A percentile compares a stretch with the other conserved stretches of the same genome.
Conservation (phyloP, 92 coral and sea anemone species). For the Zoanthus sociatus region DNA sequence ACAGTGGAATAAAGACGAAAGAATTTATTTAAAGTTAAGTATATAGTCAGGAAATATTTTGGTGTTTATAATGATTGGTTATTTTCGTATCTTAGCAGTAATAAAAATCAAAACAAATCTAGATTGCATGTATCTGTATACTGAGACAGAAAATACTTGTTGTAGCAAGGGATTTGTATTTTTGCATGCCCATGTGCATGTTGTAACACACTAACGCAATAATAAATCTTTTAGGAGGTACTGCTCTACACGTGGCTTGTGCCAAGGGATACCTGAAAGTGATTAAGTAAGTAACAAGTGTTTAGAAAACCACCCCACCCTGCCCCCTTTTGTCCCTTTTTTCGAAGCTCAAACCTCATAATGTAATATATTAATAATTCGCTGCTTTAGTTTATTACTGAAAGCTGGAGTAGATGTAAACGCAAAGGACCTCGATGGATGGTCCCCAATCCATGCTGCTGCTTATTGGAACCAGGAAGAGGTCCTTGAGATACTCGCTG, state of each 20-base stretch:
- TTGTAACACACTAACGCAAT: not conserved
- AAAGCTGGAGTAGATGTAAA: constrained; percentile 93
- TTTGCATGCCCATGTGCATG: too few species aligned
- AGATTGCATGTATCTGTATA: too few species aligned
- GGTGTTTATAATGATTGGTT: too few species aligned
- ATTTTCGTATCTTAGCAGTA: too few species aligned
- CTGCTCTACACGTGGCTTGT: constrained; percentile 96
- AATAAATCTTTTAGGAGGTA: constrained; percentile 74
- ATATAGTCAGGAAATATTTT: too few species aligned
- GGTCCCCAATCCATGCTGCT: constrained; percentile 98
- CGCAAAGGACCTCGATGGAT: constrained; percentile 88
- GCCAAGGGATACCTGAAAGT: constrained; percentile 97
- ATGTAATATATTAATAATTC: not conserved
- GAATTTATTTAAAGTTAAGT: too few species aligned
- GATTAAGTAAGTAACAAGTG: constrained; percentile 72
- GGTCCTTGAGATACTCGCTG: constrained; percentile 86
- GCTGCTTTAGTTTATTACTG: constrained; percentile 72
- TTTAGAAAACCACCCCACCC: too few species aligned
- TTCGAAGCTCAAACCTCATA: not conserved
- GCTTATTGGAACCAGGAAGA: constrained; percentile 99
- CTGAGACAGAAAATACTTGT: too few species aligned
- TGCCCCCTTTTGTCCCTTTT: too few species aligned
- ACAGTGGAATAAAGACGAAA: too few species aligned
- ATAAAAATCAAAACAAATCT: too few species aligned
- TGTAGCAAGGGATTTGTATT: too few species aligned